Conservation (phyloP, 2,888 invertebrate species). For the Apamea monoglypha region DNA sequence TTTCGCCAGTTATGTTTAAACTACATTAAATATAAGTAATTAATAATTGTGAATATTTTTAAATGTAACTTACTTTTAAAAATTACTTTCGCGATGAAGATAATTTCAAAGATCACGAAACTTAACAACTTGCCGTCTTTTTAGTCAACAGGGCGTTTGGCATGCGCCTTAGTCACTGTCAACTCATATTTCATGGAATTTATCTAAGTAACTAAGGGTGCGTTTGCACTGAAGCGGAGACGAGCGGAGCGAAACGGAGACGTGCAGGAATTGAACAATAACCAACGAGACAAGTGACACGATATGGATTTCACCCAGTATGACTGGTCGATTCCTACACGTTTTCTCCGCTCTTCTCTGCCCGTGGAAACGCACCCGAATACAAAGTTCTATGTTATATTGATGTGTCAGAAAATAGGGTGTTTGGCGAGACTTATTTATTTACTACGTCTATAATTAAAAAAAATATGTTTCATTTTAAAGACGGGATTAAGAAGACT, state of each 20-base stretch:
- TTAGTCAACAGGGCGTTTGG: not conserved
- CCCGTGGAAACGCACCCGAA: not conserved
- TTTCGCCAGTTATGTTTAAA: conserved; percentile 17
- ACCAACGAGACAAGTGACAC: not conserved
- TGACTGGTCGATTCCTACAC: not conserved
- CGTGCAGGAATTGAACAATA: not conserved
- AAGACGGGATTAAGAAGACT: not conserved
- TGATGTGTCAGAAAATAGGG: conserved; percentile 15
- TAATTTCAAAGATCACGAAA: conserved; percentile 1
- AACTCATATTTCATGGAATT: not conserved
- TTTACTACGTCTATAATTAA: not conserved
- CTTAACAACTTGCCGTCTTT: not conserved
- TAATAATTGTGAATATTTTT: conserved; percentile 18
- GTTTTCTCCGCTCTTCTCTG: not conserved
- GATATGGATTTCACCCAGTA: not conserved
- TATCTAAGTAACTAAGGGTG: not conserved
- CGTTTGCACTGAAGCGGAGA: conserved; percentile 3
- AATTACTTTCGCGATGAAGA: not conserved
- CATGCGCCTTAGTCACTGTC: not conserved
- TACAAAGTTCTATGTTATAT: conserved; percentile 6
- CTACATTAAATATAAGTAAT: not conserved
- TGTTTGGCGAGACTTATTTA: not conserved
- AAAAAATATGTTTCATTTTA: not conserved
- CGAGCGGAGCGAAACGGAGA: not conserved
- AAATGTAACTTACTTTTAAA: conserved; percentile 3